These are phyloP conservation scores for Drosophila teissieri DNA, from an alignment of 1,140 invertebrate species.

Conservation along the genomic window DNA sequence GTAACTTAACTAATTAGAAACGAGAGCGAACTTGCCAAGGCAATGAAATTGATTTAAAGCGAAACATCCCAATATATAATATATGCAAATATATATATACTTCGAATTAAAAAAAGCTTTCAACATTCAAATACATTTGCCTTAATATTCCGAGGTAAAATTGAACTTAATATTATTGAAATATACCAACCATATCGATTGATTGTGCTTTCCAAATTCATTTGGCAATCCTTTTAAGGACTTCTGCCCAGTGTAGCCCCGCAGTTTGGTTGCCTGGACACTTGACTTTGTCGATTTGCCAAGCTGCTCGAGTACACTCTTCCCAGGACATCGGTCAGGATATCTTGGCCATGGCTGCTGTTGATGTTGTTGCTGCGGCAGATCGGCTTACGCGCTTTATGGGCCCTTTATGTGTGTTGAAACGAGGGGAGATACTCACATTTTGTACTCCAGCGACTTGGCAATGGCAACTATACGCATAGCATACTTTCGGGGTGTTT, in stretches of 20 bases:
- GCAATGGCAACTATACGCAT: slow-evolving; percentile 65
- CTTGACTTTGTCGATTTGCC: slow-evolving; percentile 69
- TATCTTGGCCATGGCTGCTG: slow-evolving; percentile 40
- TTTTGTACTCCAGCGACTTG: slow-evolving; percentile 43
- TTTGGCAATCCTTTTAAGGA: slow-evolving; percentile 5
- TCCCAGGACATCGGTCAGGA: slow-evolving; percentile 51
- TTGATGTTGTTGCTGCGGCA: slow-evolving; percentile 51
- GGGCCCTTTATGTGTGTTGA: slow-evolving; percentile 48
- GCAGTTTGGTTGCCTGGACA: slow-evolving; percentile 47
- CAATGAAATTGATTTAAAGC: background rate
- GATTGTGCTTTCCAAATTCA: background rate
- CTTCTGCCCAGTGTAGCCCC: slow-evolving; percentile 42
- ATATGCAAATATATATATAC: no score
- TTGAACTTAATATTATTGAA: background rate
- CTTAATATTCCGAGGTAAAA: background rate
- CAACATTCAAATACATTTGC: background rate
- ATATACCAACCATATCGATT: background rate
- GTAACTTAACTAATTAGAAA: background rate
- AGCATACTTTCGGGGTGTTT: slow-evolving; percentile 41
- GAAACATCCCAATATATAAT: no score
- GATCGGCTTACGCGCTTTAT: slow-evolving; percentile 81
- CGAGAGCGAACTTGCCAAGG: background rate
- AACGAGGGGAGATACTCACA: slow-evolving; percentile 10
- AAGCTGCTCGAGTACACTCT: slow-evolving; percentile 7
- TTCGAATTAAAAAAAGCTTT: background rate